Evolutionary conservation across 2,797 vertebrate genomes (phyloP), one percentile per base, ranked within the genome.

Genomic region (Pseudochirops corinnae): DNA sequence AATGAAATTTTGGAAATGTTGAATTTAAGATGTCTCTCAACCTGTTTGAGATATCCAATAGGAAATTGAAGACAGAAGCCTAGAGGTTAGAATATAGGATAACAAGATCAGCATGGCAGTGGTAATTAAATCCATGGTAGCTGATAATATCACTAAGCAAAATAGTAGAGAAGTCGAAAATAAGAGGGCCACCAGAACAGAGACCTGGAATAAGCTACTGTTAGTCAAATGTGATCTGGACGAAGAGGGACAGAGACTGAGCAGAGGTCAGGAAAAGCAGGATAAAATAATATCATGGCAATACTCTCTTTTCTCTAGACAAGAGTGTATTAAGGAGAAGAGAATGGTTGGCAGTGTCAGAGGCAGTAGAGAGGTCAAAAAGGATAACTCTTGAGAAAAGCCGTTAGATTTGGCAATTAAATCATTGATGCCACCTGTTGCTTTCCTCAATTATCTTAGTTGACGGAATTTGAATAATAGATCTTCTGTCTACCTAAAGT

Each of bases 371-470:
- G 33, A 74, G 5, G 6, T 18, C 14, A n/a, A 67, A 67, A n/a
- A 74, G 33, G 33, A 74, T n/a, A 14, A n/a, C 14, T 74, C 5
- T 18, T n/a, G 33, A 74, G 33, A 74, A 57, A 74, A 74, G 33
- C 14, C 62, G 18, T 74, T n/a, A n/a, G 13, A n/a, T 74, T 74
- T 74, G 14, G 33, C 31, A 5, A 16, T 5, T 62, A 62, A 62
- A 62, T 33, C 31, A 33, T 16, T 9, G 26, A 58, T 58, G 90
- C 21, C 7, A 87, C 18, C 60, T 94, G 56, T 12, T 58, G 62
- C 91, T 21, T 94, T 46, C 11, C 90, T 60, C 94, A 50, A 95
- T 96, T 94, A 67, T 93, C 50, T 90, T 94, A 28, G 13, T 94
- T 92, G 92, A n/a, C 21, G 39, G 92, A 58, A 53, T 92, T 87